These are phyloP conservation scores for Alcis repandata DNA, from an alignment of 2,888 invertebrate genomes.

Conservation along the genomic window DNA sequence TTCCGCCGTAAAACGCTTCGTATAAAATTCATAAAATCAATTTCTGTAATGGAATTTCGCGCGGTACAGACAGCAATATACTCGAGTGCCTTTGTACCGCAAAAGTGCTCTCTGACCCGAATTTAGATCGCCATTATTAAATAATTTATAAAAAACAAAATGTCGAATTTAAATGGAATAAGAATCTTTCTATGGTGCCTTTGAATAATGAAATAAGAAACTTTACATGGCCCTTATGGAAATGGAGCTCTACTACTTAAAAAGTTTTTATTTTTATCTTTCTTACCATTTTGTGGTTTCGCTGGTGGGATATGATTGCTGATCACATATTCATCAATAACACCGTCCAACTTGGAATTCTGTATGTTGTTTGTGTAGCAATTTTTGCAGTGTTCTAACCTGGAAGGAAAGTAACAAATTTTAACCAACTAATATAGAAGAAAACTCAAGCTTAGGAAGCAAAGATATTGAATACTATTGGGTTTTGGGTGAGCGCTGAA, in stretches of 20 bases:
- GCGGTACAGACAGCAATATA: constrained; percentile 32
- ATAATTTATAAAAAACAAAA: constrained; percentile 16
- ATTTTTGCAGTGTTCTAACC: constrained; percentile 89
- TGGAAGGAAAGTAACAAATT: constrained; percentile 56
- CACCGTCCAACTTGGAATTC: constrained; percentile 78
- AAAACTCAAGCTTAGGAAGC: background rate
- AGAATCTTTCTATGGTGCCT: background rate
- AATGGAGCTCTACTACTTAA: too few relatives aligned
- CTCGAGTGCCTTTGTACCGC: constrained; percentile 30
- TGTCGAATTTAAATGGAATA: background rate
- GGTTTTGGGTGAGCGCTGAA: too few relatives aligned
- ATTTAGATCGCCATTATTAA: constrained; percentile 16
- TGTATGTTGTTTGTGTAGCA: constrained; percentile 94
- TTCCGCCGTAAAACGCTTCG: constrained; percentile 22
- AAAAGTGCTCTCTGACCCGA: constrained; percentile 25
- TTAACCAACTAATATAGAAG: too few relatives aligned
- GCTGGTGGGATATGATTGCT: constrained; percentile 80
- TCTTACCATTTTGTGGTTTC: constrained; percentile 82
- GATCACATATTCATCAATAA: constrained; percentile 83
- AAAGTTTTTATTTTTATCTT: too few relatives aligned
- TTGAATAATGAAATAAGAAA: background rate
- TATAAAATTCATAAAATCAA: constrained; percentile 44
- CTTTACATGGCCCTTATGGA: too few relatives aligned
- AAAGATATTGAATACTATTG: too few relatives aligned
- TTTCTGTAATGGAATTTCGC: constrained; percentile 41